phyloP scores from a whole-genome alignment of 2,113 vertebrate species.

The Stegastes partitus region DNA sequence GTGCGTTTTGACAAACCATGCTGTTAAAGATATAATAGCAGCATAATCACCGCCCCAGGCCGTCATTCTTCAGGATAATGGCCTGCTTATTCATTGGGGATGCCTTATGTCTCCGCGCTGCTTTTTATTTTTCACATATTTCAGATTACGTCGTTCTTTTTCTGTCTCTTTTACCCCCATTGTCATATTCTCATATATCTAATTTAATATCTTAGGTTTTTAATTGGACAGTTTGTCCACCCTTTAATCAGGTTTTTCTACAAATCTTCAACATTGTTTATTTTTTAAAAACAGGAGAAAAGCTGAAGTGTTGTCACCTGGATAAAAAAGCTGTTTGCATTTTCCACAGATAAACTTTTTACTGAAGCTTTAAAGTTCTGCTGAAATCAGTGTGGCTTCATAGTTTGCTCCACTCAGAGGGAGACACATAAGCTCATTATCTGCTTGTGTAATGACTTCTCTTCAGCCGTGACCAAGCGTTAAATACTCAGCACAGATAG shows the following conservation, averaged over 20 bases:
- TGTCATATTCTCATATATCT: conserved; percentile 10
- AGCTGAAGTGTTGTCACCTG: neutral
- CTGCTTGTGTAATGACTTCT: neutral
- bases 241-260: neutral
- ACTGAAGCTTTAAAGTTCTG: too few species aligned
- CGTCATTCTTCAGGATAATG: conserved; percentile 94
- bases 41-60: conserved; percentile 93
- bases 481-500: conserved; percentile 34
- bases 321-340: neutral
- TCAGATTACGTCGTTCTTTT: conserved; percentile 85
- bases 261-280: neutral
- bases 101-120: conserved; percentile 87
- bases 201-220: conserved; percentile 5
- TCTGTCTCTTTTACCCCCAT: conserved; percentile 30
- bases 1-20: conserved; percentile 92
- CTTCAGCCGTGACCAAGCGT: neutral
- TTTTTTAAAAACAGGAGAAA: neutral
- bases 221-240: conserved; percentile 25
- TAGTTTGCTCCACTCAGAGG: neutral
- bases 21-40: conserved; percentile 95
- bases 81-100: conserved; percentile 93
- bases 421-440: neutral
- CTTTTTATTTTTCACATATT: conserved; percentile 85
- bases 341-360: neutral
- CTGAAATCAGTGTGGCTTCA: neutral